Evolutionary conservation across 2,797 vertebrate genomes (phyloP).

Genomic region (Monodelphis domestica): DNA sequence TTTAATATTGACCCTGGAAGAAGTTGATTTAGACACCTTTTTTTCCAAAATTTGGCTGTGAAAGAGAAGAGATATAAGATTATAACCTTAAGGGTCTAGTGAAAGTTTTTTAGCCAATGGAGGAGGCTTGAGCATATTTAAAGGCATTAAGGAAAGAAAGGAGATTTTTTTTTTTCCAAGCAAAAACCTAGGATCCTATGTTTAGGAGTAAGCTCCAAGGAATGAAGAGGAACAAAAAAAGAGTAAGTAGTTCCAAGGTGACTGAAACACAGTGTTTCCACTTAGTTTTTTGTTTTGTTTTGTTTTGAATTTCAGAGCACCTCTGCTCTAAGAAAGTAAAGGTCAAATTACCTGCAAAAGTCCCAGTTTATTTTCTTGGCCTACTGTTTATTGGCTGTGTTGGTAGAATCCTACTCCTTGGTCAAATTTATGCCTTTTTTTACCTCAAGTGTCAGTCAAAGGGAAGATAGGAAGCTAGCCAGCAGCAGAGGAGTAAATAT

Average conservation of each 20-base stretch:
- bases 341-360: not conserved
- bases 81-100: not conserved
- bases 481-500: not conserved
- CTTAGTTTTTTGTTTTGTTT: not conserved
- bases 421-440: not conserved
- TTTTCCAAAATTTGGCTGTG: not conserved
- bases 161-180: not conserved
- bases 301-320: not conserved
- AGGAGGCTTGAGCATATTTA: not conserved
- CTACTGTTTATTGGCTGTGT: not conserved
- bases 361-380: not conserved
- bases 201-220: not conserved
- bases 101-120: not conserved
- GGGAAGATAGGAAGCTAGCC: not conserved
- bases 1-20: not conserved
- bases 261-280: not conserved
- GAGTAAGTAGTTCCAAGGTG: not conserved
- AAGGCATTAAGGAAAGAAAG: not conserved
- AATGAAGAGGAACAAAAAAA: not conserved
- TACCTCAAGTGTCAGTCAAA: not conserved
- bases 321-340: not conserved
- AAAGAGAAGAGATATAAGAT: not conserved
- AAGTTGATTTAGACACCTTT: not conserved
- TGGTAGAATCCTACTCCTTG: not conserved
- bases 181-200: not conserved